Evolutionary conservation across 2,797 vertebrate species (phyloP).

Genomic region (Chaetodon trifasciatus): DNA sequence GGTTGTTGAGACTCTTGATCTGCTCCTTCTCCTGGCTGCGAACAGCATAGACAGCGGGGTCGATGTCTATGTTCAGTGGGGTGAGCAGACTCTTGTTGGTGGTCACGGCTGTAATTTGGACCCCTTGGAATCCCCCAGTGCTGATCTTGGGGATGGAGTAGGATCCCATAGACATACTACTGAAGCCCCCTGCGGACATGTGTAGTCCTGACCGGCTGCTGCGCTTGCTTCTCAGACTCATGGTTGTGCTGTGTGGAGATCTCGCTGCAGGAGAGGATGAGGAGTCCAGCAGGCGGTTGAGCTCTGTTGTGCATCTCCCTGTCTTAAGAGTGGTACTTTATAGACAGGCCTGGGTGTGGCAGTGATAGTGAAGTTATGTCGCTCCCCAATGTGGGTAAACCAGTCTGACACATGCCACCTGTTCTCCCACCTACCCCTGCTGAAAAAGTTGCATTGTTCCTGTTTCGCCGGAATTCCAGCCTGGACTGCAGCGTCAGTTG

Average conservation of each 20-base stretch:
- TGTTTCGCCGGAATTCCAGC: constrained; percentile 36
- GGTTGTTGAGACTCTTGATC: constrained; percentile 94
- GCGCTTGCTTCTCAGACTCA: constrained; percentile 70
- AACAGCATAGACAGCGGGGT: constrained; percentile 83
- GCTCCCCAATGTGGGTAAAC: constrained; percentile 70
- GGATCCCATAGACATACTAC: constrained; percentile 73
- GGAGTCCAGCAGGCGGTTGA: constrained; percentile 3
- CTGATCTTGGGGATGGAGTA: constrained; percentile 41
- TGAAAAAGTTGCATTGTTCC: constrained; percentile 24
- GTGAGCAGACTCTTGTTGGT: constrained; percentile 87
- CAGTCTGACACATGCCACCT: constrained; percentile 60
- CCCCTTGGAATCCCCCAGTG: neutral
- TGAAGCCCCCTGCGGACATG: constrained; percentile 54
- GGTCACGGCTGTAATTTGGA: constrained; percentile 80
- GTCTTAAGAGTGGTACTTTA: constrained; percentile 63
- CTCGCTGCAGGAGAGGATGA: constrained; percentile 24
- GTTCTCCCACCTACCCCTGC: constrained; percentile 63
- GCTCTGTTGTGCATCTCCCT: constrained; percentile 36
- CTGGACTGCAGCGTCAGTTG: neutral
- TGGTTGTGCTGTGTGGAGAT: constrained; percentile 40
- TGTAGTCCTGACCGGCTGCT: neutral
- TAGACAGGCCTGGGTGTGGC: constrained; percentile 65
- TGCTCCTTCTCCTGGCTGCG: constrained; percentile 92
- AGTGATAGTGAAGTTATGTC: constrained; percentile 56
- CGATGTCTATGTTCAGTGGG: constrained; percentile 78